Evolutionary conservation across 2,797 vertebrate species (phyloP), one percentile per base, ranked within the genome.

Genomic region (Lindbergichthys nudifrons): DNA sequence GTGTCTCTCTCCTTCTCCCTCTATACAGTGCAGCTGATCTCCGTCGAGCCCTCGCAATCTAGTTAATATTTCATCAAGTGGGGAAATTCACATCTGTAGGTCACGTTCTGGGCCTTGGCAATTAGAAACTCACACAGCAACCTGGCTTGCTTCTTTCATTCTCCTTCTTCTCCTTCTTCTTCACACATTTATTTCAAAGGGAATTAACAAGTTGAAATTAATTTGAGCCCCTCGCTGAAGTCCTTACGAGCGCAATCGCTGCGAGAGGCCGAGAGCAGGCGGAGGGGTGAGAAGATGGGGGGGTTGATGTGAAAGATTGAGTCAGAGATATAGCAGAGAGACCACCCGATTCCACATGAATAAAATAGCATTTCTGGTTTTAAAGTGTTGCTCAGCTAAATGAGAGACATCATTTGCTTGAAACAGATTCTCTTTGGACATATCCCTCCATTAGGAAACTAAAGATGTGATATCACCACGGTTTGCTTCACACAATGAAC

Each of bases 141-240:
- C 87, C 71, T 81, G 65, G 65, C 66, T 83, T 30, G 75, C 75
- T 85, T 80, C 80, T 88, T 82, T 87, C 80, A 85, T 88, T 86
- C 85, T 79, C 78, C 71, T 79, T 82, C 77, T 77, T 73, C 68
- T 74, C 58, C 65, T 54, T 65, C 67, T 75, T 75, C 23, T 54
- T 81, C 63, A 43, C 21, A 36, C 48, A 73, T 52, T 82, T 77
- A 83, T 87, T 88, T 88, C 83, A 91, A 94, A 93, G 80, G 77
- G 89, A 94, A 94, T 94, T 90, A 92, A 86, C 82, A 89, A 93
- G 87, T 82, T 86, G 70, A 89, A 89, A 93, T 92, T 90, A 89
- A 92, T 93, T 93, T 89, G 83, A 87, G 83, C 73, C 79, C 26
- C 63, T 60, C n/a, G 80, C 70, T 64, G 56, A 75, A 77, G 85